Percentiles rank a stretch among this genome's conserved stretches.
These are phyloP conservation scores for Hylyphantes graminicola DNA, from an alignment of 1,140 invertebrate genomes.

Conservation along the genomic window DNA sequence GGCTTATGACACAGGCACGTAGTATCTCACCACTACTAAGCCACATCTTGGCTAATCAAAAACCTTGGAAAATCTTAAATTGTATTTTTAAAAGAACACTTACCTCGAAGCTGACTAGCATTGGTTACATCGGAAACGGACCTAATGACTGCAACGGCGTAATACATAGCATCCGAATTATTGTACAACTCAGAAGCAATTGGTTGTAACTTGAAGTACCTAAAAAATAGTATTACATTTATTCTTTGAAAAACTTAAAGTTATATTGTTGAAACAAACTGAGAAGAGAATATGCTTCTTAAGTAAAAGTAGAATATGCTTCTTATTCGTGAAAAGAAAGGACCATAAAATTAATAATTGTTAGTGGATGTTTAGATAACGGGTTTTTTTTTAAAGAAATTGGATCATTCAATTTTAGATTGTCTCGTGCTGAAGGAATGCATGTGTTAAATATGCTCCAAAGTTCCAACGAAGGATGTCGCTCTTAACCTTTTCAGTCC, in stretches of 20 bases:
- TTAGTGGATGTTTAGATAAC: too few species aligned
- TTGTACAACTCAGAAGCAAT: constrained; percentile 76
- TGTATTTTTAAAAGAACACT: background rate
- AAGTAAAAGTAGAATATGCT: too few species aligned
- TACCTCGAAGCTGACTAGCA: constrained; percentile 75
- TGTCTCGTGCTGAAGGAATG: too few species aligned
- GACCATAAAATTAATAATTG: too few species aligned
- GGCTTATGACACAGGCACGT: background rate
- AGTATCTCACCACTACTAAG: background rate
- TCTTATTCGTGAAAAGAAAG: too few species aligned
- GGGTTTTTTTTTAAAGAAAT: too few species aligned
- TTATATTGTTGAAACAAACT: background rate
- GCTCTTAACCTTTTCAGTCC: too few species aligned
- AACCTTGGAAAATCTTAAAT: background rate
- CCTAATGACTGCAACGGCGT: constrained; percentile 77
- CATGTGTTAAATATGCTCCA: too few species aligned
- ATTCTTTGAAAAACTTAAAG: background rate
- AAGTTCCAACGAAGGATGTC: too few species aligned
- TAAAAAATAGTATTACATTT: constrained; percentile 60
- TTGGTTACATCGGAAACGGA: constrained; percentile 70
- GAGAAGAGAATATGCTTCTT: too few species aligned
- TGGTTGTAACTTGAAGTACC: constrained; percentile 59
- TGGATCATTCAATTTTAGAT: too few species aligned
- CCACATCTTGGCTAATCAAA: too few species aligned
- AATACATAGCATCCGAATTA: constrained; percentile 67